Evolutionary conservation across 2,113 vertebrate genomes (phyloP).

Genomic region (Amia ocellicauda): DNA sequence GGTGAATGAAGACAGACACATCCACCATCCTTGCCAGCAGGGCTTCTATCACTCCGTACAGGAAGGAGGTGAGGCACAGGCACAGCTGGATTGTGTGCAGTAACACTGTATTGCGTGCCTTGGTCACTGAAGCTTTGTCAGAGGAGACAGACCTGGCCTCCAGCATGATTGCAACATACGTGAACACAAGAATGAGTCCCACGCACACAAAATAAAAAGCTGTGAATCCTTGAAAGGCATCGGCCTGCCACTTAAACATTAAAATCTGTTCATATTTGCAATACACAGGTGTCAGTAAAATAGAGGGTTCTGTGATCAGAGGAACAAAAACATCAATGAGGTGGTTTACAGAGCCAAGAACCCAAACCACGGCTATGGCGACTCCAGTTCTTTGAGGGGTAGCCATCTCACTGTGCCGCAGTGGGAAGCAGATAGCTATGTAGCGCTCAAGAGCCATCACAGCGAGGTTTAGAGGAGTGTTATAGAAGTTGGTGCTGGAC

Average conservation of each 20-base stretch:
- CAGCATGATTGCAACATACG: slow-evolving; percentile 25
- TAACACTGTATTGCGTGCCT: slow-evolving; percentile 33
- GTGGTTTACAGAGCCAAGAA: slow-evolving; percentile 12
- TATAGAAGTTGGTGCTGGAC: slow-evolving; percentile 12
- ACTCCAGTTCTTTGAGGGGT: slow-evolving; percentile 1
- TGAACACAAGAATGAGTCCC: slow-evolving; percentile 22
- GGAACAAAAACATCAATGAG: slow-evolving; percentile 24
- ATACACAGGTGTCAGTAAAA: slow-evolving; percentile 9
- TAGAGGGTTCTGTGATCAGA: slow-evolving; percentile 16
- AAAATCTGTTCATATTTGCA: slow-evolving; percentile 15
- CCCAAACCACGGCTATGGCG: slow-evolving; percentile 24
- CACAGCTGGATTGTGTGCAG: slow-evolving; percentile 38
- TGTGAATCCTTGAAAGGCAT: slow-evolving; percentile 11
- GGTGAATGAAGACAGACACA: background rate
- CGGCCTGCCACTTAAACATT: slow-evolving; percentile 10
- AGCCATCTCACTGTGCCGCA: slow-evolving; percentile 30
- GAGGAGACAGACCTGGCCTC: slow-evolving; percentile 19
- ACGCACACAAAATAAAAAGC: slow-evolving; percentile 12
- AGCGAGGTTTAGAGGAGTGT: slow-evolving; percentile 28
- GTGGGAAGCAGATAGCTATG: slow-evolving; percentile 34
- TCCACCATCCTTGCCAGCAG: slow-evolving; percentile 14
- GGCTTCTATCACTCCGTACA: slow-evolving; percentile 20
- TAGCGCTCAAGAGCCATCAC: slow-evolving; percentile 35
- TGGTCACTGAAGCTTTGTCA: too few relatives aligned
- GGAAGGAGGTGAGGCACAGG: slow-evolving; percentile 27